phyloP scores from a whole-genome alignment of 2,888 invertebrate species.

The Drosophila merina region DNA sequence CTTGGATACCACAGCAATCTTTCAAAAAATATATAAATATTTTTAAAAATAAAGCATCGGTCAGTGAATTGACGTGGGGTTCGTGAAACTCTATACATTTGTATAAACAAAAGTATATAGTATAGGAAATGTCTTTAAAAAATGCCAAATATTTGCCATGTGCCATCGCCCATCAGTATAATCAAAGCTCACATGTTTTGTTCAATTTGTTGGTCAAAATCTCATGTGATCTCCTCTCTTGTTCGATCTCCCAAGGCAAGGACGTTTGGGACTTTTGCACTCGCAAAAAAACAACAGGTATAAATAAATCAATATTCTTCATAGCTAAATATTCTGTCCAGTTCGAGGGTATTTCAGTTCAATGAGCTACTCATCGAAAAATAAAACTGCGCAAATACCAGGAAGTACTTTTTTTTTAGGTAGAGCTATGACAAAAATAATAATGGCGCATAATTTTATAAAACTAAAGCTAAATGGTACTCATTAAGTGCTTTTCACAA shows the following conservation, averaged over 20 bases:
- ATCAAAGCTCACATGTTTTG: conserved; percentile 45
- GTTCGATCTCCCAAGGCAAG: conserved; percentile 56
- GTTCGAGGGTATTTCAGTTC: conserved; percentile 56
- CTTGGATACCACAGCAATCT: not conserved
- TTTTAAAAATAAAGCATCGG: conserved; percentile 2
- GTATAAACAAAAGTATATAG: conserved; percentile 27
- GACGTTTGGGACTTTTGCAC: conserved; percentile 60
- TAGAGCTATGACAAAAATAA: conserved; percentile 18
- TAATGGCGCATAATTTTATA: conserved; percentile 7
- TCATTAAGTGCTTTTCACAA: not conserved
- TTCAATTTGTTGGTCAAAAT: conserved; percentile 36
- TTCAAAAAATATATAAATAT: conserved; percentile 14
- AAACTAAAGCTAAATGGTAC: conserved; percentile 3
- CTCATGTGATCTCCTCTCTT: conserved; percentile 21
- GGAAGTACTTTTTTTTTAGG: conserved; percentile 43
- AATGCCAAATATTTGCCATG: conserved; percentile 44
- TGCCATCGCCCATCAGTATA: conserved; percentile 46
- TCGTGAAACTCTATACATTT: conserved; percentile 36
- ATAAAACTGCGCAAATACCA: conserved; percentile 38
- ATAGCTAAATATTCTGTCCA: conserved; percentile 34
- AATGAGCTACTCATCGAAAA: conserved; percentile 47
- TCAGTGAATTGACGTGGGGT: not conserved
- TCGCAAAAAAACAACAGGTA: conserved; percentile 20
- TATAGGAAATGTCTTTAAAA: conserved; percentile 35
- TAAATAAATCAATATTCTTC: conserved; percentile 45